Evolutionary conservation across 1,140 invertebrate species (phyloP).

Genomic region (Drosophila prosaltans): DNA sequence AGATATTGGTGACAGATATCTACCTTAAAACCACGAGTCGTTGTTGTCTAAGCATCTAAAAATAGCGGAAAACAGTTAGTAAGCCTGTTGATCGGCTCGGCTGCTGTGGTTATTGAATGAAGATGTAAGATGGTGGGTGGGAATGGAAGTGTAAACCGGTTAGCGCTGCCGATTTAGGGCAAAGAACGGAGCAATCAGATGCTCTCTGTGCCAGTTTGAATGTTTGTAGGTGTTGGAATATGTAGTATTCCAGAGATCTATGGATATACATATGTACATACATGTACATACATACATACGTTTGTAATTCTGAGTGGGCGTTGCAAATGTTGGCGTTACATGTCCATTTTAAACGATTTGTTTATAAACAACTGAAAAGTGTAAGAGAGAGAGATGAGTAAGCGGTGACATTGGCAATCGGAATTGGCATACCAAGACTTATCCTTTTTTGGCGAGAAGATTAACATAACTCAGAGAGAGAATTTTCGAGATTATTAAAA

Average conservation of each 20-base stretch:
- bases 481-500: constrained; percentile 9
- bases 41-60: constrained; percentile 19
- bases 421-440: constrained; percentile 24
- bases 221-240: constrained; percentile 9
- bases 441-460: constrained; percentile 16
- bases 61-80: constrained; percentile 11
- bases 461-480: constrained; percentile 4
- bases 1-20: not conserved
- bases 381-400: constrained; percentile 45
- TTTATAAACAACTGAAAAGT: constrained; percentile 72
- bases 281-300: not conserved
- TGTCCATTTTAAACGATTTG: constrained; percentile 46
- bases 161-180: constrained; percentile 64
- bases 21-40: not conserved
- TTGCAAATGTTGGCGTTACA: constrained; percentile 45
- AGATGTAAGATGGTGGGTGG: not conserved
- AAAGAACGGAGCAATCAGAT: constrained; percentile 30
- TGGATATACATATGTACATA: not conserved
- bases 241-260: constrained; percentile 22
- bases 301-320: constrained; percentile 36
- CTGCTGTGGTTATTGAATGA: constrained; percentile 8
- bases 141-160: constrained; percentile 56
- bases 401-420: constrained; percentile 50
- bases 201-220: not conserved
- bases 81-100: constrained; percentile 16